Evolutionary conservation across 2,888 invertebrate genomes (phyloP), one percentile per base, ranked within the genome.

Genomic region (Drosophila greeni): DNA sequence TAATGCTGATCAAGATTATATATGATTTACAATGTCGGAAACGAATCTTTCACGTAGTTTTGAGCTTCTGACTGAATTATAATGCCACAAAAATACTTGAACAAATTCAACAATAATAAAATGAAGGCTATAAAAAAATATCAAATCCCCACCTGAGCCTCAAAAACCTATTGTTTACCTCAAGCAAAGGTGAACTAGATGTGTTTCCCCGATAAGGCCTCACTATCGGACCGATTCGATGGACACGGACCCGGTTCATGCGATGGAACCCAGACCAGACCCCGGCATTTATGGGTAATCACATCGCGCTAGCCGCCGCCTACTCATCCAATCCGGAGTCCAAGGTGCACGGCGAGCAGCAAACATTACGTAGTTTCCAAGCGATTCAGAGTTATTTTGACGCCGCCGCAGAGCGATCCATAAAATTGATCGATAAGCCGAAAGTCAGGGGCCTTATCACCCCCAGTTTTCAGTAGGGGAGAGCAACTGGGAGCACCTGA

Each of bases 311-410:
- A 14, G 45, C 45, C 29, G 45, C 56, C 60, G 56, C 74, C 79
- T 72, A 55, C 77, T 76, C 77, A 82, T 81, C 62, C 64, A 34
- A 53, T 31, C 24, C 60, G 23, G 57, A 12, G 45, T 66, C 62
- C 70, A 82, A 79, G 70, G 83, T 80, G 6, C 81, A 58, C 9
- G 16, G 5, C 47, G 52, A 18, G 36, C 49, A 39, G 31, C 49
- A 52, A 49, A 45, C 61, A 80, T 81, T 81, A 78, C 84, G 84
- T 81, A 83, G 80, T 83, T 79, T 83, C 82, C 45, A 81, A 61
- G 79, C 76, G 49, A 56, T 62, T 55, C 64, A 72, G 57, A 76
- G 74, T 74, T 72, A 80, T 69, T 73, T 79, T 54, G 64, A 80
- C 79, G 79, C 77, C 70, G 66, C 20, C 18, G 45, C 18, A 49